Conservation (phyloP, 2,888 invertebrate genomes). For the Megamerina dolium region DNA sequence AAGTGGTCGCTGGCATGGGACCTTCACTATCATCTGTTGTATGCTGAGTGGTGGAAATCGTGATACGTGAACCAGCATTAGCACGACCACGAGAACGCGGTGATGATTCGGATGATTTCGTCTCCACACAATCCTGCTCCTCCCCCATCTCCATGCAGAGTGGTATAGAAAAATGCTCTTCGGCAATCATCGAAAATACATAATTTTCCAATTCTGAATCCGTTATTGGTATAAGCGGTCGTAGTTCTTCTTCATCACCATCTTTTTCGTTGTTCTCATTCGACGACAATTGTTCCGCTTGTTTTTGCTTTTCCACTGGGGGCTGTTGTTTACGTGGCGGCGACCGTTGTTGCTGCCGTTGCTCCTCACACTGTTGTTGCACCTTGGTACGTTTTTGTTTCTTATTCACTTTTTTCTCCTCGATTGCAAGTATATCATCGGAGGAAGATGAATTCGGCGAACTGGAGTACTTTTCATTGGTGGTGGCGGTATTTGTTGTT, state of each 20-base stretch:
- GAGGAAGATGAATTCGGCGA: conserved; percentile 36
- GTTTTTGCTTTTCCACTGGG: conserved; percentile 22
- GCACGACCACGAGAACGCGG: conserved; percentile 11
- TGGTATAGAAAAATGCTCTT: conserved; percentile 1
- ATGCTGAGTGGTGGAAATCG: conserved; percentile 3
- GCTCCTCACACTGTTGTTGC: conserved; percentile 23
- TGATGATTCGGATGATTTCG: background rate
- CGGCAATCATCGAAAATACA: background rate
- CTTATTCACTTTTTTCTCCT: conserved; percentile 35
- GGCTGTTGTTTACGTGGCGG: conserved; percentile 23
- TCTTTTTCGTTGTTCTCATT: conserved; percentile 15
- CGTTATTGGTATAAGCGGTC: conserved; percentile 43
- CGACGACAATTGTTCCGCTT: conserved; percentile 17
- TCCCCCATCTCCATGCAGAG: background rate
- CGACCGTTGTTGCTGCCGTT: conserved; percentile 18
- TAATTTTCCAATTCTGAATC: conserved; percentile 29
- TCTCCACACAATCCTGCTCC: background rate
- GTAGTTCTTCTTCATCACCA: conserved; percentile 41
- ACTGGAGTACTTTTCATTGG: conserved; percentile 29
- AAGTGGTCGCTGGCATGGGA: conserved; percentile 39
- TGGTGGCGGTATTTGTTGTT: conserved; percentile 20
- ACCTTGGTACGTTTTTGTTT: conserved; percentile 34
- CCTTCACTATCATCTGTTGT: conserved; percentile 40
- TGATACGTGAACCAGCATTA: conserved; percentile 21
- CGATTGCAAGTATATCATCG: conserved; percentile 33